These are phyloP conservation scores for Anthrax anthrax DNA, from an alignment of 2,888 invertebrate genomes.

Conservation along the genomic window DNA sequence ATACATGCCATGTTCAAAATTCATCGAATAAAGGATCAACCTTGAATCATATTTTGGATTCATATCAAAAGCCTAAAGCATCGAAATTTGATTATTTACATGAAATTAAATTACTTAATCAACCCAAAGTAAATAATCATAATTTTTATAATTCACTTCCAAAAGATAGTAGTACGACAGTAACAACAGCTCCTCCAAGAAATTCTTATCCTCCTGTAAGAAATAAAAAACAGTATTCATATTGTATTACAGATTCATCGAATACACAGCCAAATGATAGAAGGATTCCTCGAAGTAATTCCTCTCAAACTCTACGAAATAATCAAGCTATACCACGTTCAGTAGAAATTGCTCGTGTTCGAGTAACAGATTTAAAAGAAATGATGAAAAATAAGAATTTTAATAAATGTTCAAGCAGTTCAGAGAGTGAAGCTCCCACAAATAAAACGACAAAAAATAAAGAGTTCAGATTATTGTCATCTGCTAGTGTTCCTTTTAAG, in stretches of 20 bases:
- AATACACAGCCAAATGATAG: slow-evolving; percentile 28
- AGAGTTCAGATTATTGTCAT: slow-evolving; percentile 33
- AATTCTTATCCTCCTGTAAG: slow-evolving; percentile 48
- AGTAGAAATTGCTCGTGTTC: slow-evolving; percentile 31
- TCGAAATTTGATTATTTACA: slow-evolving; percentile 31
- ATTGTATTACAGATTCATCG: slow-evolving; percentile 6
- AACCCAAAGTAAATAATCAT: slow-evolving; percentile 23
- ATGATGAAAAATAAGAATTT: slow-evolving; percentile 28
- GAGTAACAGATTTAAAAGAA: slow-evolving; percentile 32
- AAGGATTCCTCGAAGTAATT: slow-evolving; percentile 47
- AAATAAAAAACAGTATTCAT: slow-evolving; percentile 37
- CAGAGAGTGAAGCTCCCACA: slow-evolving; percentile 43
- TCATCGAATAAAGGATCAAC: slow-evolving; percentile 12
- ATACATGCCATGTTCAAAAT: slow-evolving; percentile 3
- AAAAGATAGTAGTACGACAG: slow-evolving; percentile 38
- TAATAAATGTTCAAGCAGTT: slow-evolving; percentile 33
- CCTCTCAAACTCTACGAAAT: slow-evolving; percentile 42
- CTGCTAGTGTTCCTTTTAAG: slow-evolving; percentile 50
- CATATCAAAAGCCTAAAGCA: slow-evolving; percentile 7
- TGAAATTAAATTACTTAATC: slow-evolving; percentile 31
- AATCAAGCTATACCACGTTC: slow-evolving; percentile 26
- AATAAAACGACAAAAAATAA: slow-evolving; percentile 36
- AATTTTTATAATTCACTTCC: slow-evolving; percentile 31
- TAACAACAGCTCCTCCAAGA: slow-evolving; percentile 46
- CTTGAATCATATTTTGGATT: slow-evolving; percentile 15